Base-by-base conservation (phyloP, 2,797 vertebrate species). In the Falco berigora region DNA sequence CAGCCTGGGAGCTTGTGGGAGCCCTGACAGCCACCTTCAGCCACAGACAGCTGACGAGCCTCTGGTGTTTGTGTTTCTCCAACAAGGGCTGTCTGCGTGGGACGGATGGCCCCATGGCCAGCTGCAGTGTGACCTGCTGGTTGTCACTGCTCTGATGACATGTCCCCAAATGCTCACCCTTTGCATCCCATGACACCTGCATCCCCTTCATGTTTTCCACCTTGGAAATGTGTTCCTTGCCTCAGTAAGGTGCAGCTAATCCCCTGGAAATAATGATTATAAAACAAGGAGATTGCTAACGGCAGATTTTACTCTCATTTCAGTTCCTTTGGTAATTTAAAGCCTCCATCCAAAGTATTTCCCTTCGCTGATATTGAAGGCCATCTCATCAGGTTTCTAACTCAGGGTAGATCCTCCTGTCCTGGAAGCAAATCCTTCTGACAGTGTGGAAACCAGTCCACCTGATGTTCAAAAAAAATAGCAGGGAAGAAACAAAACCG, bases 41-140 rank as follows among this genome's bases (percentile, higher is more conserved):
- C n/a, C 40, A 9, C 18, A 40, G 56, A 66, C 69, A 53, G 30
- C 6, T 0, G 0, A 4, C 21, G 14, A 40, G 32, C 9, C 2
- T 6, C 28, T 58, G 82, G 46, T 53, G 66, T 36, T 62, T 6
- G 50, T 38, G 50, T 74, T 52, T 27, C 59, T 85, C 34, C 66
- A 69, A 7, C 14, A 30, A 24, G 69, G 59, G 68, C 68, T 63
- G 32, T 16, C 75, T 63, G 80, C 2, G 5, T 55, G 68, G 91
- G 22, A 76, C 6, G 4, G 3, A 24, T n/a, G 73, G 40, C 86
- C 67, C 73, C 11, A 0, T 42, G 66, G 62, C 34, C 74, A 75
- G 74, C 84, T 88, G 84, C 59, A 27, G 55, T 28, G 75, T 69
- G 52, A 47, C 68, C 68, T 64, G 4, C 55, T 61, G 56, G 4